phyloP scores from a whole-genome alignment of 2,888 invertebrate genomes.

The Ashinkailepas kermadecensis region DNA sequence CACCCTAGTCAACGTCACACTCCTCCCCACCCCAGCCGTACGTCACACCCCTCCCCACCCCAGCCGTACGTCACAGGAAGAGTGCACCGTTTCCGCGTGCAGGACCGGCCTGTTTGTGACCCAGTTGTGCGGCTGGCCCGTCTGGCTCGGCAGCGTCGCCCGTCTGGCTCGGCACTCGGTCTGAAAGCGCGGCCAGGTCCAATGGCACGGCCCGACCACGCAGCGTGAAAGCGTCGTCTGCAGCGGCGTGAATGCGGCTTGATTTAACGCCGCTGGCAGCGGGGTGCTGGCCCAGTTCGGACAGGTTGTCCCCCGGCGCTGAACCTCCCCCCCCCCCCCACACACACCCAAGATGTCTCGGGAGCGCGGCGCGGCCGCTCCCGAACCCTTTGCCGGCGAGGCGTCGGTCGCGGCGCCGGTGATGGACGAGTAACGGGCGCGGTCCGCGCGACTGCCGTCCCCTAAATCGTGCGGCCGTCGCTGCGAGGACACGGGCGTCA shows the following conservation, averaged over 20 bases:
- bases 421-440: not conserved
- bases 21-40: not conserved
- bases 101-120: not conserved
- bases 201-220: too few relatives aligned
- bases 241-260: conserved; percentile 7
- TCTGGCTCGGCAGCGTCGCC: too few relatives aligned
- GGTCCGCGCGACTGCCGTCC: not conserved
- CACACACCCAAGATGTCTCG: too few relatives aligned
- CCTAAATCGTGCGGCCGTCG: not conserved
- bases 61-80: not conserved
- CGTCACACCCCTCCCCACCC: not conserved
- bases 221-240: not conserved
- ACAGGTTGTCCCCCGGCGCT: not conserved
- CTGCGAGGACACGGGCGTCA: not conserved
- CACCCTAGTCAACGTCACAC: not conserved
- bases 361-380: not conserved
- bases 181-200: too few relatives aligned
- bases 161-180: too few relatives aligned
- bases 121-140: not conserved
- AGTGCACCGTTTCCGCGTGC: not conserved
- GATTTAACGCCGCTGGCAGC: not conserved
- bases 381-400: not conserved
- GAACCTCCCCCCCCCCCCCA: not conserved
- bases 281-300: not conserved
- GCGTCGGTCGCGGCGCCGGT: not conserved